Base-by-base conservation (phyloP, 2,113 vertebrate species). In the Protomyctophum bolini region DNA sequence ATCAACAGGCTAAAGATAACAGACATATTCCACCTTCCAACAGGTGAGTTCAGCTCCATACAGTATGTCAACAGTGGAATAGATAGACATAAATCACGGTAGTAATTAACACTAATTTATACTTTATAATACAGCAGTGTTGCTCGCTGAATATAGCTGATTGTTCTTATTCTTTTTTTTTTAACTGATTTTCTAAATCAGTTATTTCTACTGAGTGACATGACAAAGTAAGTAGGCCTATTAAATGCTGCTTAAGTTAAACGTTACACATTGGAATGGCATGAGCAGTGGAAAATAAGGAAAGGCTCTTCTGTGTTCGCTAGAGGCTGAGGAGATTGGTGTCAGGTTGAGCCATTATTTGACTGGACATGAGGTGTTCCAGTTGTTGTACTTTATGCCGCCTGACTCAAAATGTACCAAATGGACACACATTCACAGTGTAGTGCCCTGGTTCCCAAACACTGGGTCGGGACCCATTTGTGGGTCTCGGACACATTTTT, bases 1-100 rank as follows among this genome's bases (percentile, higher is more conserved):
- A 70, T 83, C 1, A 0, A 63, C 29, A 0, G 11, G 12, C 62
- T 80, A 33, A 29, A 6, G 57, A 2, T 52, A 47, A 72, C 64
- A 71, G 76, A 88, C 68, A 0, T 45, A 3, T 48, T 75, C 4
- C 75, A 70, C 50, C 68, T 66, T 65, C 81, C 82, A 52, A 81
- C 70, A 55, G 80, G 77, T 88, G 58, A 82, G 72, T 71, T 5
- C 1, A 61, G 8, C 28, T 21, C 33, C 33, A 41, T n/a, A 21
- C 21, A 21, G 21, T 33, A 33, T 33, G 33, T 4, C 33, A 41
- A 41, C 33, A 41, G 33, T 41, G 33, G 33, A 41, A 41, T 3
- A 41, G 33, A 41, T 6, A n/a, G n/a, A n/a, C n/a, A n/a, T n/a
- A n/a, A n/a, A n/a, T n/a, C n/a, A n/a, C n/a, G n/a, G n/a, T n/a